Percentiles rank a stretch among this genome's conserved stretches.
phyloP scores from a whole-genome alignment of 2,113 vertebrate genomes.

The Tympanuchus pallidicinctus region DNA sequence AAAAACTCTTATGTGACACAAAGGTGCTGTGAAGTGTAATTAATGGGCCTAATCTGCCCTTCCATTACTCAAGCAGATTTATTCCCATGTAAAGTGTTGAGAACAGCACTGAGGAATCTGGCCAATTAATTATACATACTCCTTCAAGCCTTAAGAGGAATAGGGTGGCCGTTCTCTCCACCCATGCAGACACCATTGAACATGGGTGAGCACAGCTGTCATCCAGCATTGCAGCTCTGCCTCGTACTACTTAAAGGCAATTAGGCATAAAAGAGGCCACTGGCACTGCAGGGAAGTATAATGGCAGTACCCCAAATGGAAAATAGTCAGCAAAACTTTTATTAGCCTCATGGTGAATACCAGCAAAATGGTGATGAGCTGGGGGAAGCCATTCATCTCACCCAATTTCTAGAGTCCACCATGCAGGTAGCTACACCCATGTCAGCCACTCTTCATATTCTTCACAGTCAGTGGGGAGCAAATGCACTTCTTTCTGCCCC shows the following conservation, averaged over 20 bases:
- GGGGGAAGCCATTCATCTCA: neutral
- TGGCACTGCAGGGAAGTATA: accelerated
- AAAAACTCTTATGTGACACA: neutral
- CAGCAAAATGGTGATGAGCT: neutral
- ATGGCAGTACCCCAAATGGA: neutral
- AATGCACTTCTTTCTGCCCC: neutral
- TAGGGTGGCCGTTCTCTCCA: neutral
- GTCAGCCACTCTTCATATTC: neutral
- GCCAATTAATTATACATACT: neutral
- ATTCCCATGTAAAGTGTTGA: neutral
- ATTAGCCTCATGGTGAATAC: neutral
- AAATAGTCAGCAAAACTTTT: accelerated
- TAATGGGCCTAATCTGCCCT: neutral
- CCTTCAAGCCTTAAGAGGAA: neutral
- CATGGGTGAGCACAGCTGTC: neutral
- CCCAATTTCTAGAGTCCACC: accelerated
- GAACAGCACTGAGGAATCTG: neutral
- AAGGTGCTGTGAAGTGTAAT: neutral
- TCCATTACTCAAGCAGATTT: neutral
- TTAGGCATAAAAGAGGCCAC: neutral
- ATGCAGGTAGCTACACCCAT: neutral
- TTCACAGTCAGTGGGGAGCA: neutral
- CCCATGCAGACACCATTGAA: neutral
- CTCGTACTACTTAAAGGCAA: neutral
- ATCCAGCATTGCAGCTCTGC: neutral